Base-by-base conservation (phyloP, 2,888 invertebrate species). In the Sinopyrophorus schimmeli region DNA sequence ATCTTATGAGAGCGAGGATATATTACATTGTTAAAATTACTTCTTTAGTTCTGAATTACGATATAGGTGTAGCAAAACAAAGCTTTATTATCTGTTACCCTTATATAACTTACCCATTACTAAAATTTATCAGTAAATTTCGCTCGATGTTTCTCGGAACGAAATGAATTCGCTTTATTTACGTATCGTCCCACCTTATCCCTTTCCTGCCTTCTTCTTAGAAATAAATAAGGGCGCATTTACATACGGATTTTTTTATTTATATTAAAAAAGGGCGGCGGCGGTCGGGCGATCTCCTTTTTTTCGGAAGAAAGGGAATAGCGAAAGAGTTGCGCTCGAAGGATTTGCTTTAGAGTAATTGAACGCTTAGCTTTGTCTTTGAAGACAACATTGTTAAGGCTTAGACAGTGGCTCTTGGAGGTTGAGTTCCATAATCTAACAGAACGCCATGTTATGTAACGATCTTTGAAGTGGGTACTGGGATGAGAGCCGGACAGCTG, bases 401-500 rank as follows among this genome's bases (percentile, higher is more conserved):
- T 46, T 40, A 40, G 46, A 35, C 32, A 34, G 31, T 18, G 28
- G 35, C 35, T 28, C 35, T 37, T 40, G 44, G 24, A 37, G 42
- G 37, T 24, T 34, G n/a, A 20, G 16, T 38, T 48, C 26, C 18
- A 38, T 48, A 47, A 47, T 40, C 43, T 44, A 50, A n/a, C 24
- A 46, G 34, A 30, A 41, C 44, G 23, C 34, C 32, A 30, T 35
- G 46, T 46, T 46, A 35, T 38, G 40, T 38, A 51, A 38, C 41
- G 40, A 50, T 51, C 51, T 51, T 51, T 51, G 51, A 51, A 51
- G 51, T 51, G 51, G 51, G 47, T 47, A 39, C 47, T 31, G 43
- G 64, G 66, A 67, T 69, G 66, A 66, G 64, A 65, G 58, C 66
- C 59, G 67, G 68, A 67, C 67, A 67, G 65, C 57, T 66, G 66